A percentile compares a stretch with the other conserved stretches of the same genome.
These are phyloP conservation scores for Rhizoglyphus robini DNA, from an alignment of 1,140 invertebrate species.

Conservation along the genomic window DNA sequence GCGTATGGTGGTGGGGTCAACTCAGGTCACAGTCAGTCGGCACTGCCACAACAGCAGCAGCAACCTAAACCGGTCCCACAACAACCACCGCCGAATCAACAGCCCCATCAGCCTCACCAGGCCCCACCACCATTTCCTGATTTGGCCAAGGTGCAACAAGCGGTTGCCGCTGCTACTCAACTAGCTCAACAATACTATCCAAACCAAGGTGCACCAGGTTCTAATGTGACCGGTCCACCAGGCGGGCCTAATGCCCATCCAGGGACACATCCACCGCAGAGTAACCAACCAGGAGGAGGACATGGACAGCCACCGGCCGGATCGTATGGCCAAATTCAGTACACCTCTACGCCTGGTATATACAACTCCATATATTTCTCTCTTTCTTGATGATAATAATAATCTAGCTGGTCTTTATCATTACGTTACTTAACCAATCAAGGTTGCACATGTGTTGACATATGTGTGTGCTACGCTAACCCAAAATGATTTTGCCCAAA, in stretches of 20 bases:
- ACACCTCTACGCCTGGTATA: constrained; percentile 21
- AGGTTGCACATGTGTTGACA: background rate
- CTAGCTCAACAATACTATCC: background rate
- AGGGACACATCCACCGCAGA: background rate
- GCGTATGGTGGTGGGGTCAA: background rate
- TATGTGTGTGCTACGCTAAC: too few species aligned
- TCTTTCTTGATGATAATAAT: background rate
- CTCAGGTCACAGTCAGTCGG: too few species aligned
- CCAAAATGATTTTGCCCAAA: too few species aligned
- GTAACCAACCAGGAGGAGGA: background rate
- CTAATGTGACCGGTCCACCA: background rate
- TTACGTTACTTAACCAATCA: background rate
- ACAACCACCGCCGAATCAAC: background rate
- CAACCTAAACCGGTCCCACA: background rate
- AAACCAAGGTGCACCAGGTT: background rate
- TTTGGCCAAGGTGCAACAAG: constrained; percentile 7
- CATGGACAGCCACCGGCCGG: background rate
- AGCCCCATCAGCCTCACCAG: background rate
- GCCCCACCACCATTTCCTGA: background rate
- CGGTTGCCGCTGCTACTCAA: background rate
- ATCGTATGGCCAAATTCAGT: constrained; percentile 2
- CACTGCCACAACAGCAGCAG: background rate
- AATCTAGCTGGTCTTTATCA: background rate
- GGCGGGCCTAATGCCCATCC: background rate
- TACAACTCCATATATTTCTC: background rate